These are phyloP conservation scores for Dromaius novaehollandiae DNA, from an alignment of 2,113 vertebrate genomes.

Conservation along the genomic window DNA sequence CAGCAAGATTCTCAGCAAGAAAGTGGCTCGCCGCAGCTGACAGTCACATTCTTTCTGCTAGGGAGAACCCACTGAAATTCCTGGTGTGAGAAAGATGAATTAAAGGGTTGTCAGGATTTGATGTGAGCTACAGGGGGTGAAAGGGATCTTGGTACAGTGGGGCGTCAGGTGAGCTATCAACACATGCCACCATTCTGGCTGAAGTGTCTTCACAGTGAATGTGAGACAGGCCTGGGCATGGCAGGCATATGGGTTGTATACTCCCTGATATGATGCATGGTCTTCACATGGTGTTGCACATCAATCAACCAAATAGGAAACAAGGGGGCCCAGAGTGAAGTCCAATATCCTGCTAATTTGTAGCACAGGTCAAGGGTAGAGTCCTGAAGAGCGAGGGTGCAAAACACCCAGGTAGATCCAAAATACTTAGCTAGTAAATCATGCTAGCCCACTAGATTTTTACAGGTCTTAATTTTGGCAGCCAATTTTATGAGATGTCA, in stretches of 20 bases:
- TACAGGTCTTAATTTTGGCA: not conserved
- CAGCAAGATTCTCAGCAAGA: slow-evolving; percentile 29
- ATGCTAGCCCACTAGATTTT: not conserved
- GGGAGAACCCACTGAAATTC: not conserved
- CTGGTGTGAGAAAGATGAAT: not conserved
- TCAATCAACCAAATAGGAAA: not conserved
- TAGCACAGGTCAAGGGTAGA: not conserved
- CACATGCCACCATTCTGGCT: not conserved
- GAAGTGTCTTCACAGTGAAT: not conserved
- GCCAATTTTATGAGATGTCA: not conserved
- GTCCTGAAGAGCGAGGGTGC: not conserved
- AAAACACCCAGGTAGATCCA: not conserved
- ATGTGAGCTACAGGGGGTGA: not conserved
- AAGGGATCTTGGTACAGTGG: not conserved
- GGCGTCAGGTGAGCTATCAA: not conserved
- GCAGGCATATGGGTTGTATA: not conserved
- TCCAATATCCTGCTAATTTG: not conserved
- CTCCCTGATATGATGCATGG: not conserved
- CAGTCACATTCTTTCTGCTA: not conserved
- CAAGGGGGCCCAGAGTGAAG: not conserved
- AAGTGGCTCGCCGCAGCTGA: not conserved
- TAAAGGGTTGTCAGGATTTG: not conserved
- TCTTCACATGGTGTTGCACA: not conserved
- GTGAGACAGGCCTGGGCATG: not conserved
- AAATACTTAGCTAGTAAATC: not conserved